Evolutionary conservation across 2,797 vertebrate genomes (phyloP).

Genomic region (Gila robusta): DNA sequence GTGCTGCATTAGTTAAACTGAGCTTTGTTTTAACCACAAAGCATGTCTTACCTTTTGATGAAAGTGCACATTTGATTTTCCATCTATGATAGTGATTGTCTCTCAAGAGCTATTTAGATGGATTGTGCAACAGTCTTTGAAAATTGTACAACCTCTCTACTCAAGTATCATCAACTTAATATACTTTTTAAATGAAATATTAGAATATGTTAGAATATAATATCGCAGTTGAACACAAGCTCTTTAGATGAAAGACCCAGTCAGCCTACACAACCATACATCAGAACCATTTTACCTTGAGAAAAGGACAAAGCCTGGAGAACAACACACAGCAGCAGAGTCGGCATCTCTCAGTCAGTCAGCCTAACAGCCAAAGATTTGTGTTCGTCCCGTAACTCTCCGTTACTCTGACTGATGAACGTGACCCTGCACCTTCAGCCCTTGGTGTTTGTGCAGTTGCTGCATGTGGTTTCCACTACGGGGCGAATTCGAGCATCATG

Average conservation of each 20-base stretch:
- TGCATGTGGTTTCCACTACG: conserved; percentile 66
- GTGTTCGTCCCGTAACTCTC: not conserved
- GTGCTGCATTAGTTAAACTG: conserved; percentile 27
- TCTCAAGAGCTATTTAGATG: not conserved
- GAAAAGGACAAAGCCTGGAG: conserved; percentile 51
- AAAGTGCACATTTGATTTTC: conserved; percentile 37
- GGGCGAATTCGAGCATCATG: conserved; percentile 9
- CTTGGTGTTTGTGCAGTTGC: conserved; percentile 58
- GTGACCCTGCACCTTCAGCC: conserved; percentile 52
- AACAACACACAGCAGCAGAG: conserved; percentile 46
- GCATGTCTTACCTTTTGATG: not conserved
- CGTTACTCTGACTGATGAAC: conserved; percentile 1
- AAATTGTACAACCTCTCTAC: not conserved
- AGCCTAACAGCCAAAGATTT: conserved; percentile 10
- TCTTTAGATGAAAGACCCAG: not conserved
- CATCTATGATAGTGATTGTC: conserved; percentile 22
- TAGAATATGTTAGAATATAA: not conserved
- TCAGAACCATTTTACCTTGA: conserved; percentile 61
- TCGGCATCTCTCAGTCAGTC: conserved; percentile 54
- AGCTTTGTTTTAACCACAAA: conserved; percentile 35
- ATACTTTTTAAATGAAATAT: not conserved
- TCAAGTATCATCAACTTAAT: not conserved
- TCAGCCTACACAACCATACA: conserved; percentile 28
- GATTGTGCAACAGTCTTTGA: conserved; percentile 2
- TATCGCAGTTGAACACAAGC: not conserved